Conservation (phyloP, 1,140 invertebrate species). For the Pentalonia nigronervosa region DNA sequence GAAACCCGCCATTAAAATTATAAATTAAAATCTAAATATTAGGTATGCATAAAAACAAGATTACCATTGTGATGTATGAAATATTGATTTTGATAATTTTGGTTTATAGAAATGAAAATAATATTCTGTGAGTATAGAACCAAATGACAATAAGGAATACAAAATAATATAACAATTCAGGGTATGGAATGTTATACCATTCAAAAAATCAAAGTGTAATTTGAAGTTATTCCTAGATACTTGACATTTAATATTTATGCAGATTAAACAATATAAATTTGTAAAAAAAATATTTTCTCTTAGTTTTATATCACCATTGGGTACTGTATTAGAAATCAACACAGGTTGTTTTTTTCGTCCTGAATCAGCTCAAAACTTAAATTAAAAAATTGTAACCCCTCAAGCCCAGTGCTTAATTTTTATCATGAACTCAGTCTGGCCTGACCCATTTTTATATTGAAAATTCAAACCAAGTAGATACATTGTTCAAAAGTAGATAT, state of each 20-base stretch:
- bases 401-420: too few species aligned
- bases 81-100: neutral
- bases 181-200: neutral
- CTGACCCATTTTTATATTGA: too few species aligned
- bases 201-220: neutral
- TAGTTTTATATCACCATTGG: too few species aligned
- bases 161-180: neutral
- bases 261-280: neutral
- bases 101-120: neutral
- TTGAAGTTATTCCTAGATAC: neutral
- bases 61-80: neutral
- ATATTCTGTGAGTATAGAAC: neutral
- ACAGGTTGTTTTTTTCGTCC: too few species aligned
- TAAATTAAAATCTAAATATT: neutral
- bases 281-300: neutral
- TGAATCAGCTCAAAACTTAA: too few species aligned
- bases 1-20: neutral
- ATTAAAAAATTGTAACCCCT: too few species aligned
- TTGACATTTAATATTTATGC: neutral
- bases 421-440: too few species aligned
- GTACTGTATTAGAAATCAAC: neutral
- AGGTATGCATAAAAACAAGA: neutral
- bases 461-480: too few species aligned
- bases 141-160: neutral
- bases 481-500: too few species aligned